Evolutionary conservation across 2,888 invertebrate genomes (phyloP), one percentile per base, ranked within the genome.

Genomic region (Melipona beecheii): DNA sequence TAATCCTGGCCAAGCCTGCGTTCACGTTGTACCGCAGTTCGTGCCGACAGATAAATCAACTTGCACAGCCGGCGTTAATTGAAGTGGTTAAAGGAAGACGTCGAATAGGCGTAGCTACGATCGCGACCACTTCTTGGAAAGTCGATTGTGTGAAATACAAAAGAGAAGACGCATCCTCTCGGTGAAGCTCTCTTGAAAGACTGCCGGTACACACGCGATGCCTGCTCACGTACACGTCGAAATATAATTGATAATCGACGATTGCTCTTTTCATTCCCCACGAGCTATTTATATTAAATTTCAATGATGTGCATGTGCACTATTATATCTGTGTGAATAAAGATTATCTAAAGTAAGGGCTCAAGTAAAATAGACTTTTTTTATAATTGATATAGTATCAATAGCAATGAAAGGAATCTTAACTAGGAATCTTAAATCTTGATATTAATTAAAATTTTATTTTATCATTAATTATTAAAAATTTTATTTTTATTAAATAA

Each of bases 11-110:
- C 19, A 19, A 27, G 27, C 21, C 27, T 19, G 27, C 62, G 11
- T 68, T 17, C 31, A 27, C 24, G 13, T 21, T 36, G 64, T 36
- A 1, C 36, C 21, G 21, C 21, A 0, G 13, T 62, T 19, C 19
- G n/a, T n/a, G n/a, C n/a, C n/a, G n/a, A 19, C 36, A 17, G 6
- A 65, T 65, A 65, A 88, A 68, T 88, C 84, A 83, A 11, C 49
- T 17, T 13, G 19, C 56, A 36, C 49, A 52, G 68, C 49, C 17
- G 36, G 9, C 0, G 43, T 21, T 81, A n/a, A n/a, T n/a, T 81
- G 86, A 82, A 81, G 74, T 72, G 19, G 49, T n/a, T n/a, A n/a
- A 49, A 49, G 31, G 17, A 11, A 43, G 49, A 80, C 17, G 36
- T 24, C 13, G 24, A 52, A 11, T 19, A 52, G 27, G 52, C 5